Evolutionary conservation across 2,113 vertebrate species (phyloP).

Genomic region (Daphoenositta chrysoptera): DNA sequence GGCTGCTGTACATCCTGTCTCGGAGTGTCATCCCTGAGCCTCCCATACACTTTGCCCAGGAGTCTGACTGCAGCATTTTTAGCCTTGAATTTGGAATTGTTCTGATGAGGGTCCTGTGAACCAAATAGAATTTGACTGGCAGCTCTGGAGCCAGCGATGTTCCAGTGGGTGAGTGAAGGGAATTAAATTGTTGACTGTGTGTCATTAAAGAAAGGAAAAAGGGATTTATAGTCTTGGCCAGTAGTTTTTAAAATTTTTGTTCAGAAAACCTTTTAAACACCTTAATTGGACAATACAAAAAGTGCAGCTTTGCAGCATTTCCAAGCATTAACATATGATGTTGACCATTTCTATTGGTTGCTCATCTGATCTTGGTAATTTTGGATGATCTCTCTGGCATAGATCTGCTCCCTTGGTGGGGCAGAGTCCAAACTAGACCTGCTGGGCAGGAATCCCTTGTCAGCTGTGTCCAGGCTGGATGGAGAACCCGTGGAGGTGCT

Average conservation of each 20-base stretch:
- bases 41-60: not conserved
- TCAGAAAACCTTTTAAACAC: not conserved
- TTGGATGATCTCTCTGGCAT: not conserved
- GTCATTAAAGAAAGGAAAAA: not conserved
- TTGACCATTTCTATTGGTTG: not conserved
- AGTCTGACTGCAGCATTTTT: not conserved
- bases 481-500: accelerated
- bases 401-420: not conserved
- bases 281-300: not conserved
- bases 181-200: not conserved
- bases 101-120: not conserved
- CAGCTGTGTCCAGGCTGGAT: not conserved
- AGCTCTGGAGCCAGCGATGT: not conserved
- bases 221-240: not conserved
- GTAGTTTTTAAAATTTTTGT: not conserved
- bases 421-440: not conserved
- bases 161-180: not conserved
- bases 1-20: not conserved
- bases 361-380: not conserved
- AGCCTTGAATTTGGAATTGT: not conserved
- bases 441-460: not conserved
- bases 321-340: not conserved
- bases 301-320: not conserved
- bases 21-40: not conserved
- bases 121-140: not conserved